These are phyloP conservation scores for Zaprionus vittiger DNA, from an alignment of 1,140 invertebrate species.

Conservation along the genomic window DNA sequence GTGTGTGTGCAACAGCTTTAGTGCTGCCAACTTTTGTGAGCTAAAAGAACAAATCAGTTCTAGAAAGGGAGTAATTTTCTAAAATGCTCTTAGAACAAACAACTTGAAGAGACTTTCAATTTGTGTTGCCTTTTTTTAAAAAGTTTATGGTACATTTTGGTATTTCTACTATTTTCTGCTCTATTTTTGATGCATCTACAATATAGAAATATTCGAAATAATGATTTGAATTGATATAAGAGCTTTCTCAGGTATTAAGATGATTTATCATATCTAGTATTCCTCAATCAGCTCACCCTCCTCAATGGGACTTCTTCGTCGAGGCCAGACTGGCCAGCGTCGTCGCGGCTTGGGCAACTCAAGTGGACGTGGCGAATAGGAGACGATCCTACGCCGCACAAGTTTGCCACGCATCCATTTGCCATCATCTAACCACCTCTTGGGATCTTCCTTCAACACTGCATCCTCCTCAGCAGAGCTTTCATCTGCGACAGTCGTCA, in stretches of 20 bases:
- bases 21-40: background rate
- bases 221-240: too few relatives aligned
- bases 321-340: background rate
- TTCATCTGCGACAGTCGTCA: background rate
- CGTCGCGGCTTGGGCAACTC: background rate
- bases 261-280: background rate
- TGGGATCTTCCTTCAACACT: background rate
- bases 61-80: background rate
- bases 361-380: background rate
- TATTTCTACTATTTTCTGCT: background rate
- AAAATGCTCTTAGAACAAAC: slow-evolving; percentile 4
- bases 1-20: background rate
- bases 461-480: background rate
- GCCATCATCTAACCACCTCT: background rate
- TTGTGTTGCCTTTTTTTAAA: background rate
- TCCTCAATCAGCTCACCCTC: slow-evolving; percentile 46
- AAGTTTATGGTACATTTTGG: background rate
- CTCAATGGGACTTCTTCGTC: slow-evolving; percentile 6
- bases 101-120: background rate
- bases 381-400: background rate
- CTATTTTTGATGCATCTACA: background rate
- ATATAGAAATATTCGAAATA: too few relatives aligned
- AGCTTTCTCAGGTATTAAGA: too few relatives aligned
- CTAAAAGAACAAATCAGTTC: background rate
- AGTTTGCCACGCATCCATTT: background rate